Conservation (phyloP, 2,888 invertebrate species). For the Diaperis boleti region DNA sequence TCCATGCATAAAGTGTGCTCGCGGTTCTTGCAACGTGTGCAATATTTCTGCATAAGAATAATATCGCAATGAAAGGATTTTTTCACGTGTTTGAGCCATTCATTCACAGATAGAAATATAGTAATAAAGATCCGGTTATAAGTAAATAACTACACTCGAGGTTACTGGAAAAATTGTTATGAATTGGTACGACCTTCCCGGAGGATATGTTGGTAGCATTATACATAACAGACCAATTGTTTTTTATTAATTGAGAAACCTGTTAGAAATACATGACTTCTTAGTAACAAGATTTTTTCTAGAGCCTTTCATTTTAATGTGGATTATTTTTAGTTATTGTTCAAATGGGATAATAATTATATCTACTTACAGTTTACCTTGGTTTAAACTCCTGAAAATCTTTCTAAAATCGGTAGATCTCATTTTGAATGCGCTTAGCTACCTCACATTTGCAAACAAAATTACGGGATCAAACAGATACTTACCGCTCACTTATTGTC, state of each 20-base stretch:
- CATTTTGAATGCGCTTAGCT: no score
- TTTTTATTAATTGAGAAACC: constrained; percentile 19
- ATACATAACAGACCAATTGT: constrained; percentile 28
- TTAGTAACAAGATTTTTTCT: not conserved
- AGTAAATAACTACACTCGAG: constrained; percentile 21
- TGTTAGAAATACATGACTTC: constrained; percentile 15
- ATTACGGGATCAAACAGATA: no score
- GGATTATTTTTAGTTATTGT: no score
- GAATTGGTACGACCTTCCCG: constrained; percentile 31
- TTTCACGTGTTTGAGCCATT: constrained; percentile 8
- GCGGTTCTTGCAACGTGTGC: constrained; percentile 3
- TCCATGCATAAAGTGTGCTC: constrained; percentile 1
- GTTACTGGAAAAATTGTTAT: constrained; percentile 17
- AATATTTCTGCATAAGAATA: not conserved
- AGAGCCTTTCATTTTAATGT: constrained; percentile 24
- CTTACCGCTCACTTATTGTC: no score
- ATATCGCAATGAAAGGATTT: constrained; percentile 10
- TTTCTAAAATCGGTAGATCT: no score
- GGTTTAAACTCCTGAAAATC: no score
- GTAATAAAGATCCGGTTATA: constrained; percentile 35
- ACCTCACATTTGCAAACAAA: no score
- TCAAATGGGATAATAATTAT: no score
- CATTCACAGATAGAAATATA: constrained; percentile 16
- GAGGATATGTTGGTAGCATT: constrained; percentile 11
- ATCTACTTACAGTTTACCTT: no score